Evolutionary conservation across 2,797 vertebrate species (phyloP).

Genomic region (Tiaroga cobitis): DNA sequence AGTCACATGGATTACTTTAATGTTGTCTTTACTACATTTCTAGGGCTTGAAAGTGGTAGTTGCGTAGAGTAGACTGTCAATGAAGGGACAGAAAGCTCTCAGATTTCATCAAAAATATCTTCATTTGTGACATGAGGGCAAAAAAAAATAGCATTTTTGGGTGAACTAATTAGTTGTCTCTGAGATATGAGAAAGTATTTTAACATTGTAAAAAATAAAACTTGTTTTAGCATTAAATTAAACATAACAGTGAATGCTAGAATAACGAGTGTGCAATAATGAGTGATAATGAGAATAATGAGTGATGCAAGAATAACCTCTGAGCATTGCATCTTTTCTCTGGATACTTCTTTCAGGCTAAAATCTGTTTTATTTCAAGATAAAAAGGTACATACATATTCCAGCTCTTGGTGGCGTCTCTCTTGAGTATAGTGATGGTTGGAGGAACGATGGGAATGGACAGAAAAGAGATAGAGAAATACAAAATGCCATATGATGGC

Average conservation of each 20-base stretch:
- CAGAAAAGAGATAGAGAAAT: slow-evolving; percentile 18
- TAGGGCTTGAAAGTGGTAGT: background rate
- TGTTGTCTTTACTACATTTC: too few relatives aligned
- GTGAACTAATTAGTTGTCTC: background rate
- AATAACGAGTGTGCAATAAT: too few relatives aligned
- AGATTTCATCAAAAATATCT: background rate
- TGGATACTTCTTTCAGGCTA: slow-evolving; percentile 49
- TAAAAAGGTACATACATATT: slow-evolving; percentile 18
- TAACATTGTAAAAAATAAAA: background rate
- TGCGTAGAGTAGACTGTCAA: background rate
- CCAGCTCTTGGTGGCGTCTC: background rate
- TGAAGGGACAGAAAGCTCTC: background rate
- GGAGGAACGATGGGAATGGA: background rate
- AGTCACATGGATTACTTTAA: too few relatives aligned
- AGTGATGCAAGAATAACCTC: slow-evolving; percentile 10
- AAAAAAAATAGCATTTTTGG: background rate
- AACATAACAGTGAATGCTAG: background rate
- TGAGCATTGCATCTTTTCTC: background rate
- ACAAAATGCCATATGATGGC: background rate
- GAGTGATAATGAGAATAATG: too few relatives aligned
- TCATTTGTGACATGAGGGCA: background rate
- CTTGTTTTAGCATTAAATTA: background rate
- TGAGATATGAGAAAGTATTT: background rate
- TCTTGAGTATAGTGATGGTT: slow-evolving; percentile 1
- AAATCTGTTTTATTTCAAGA: slow-evolving; percentile 63